Evolutionary conservation across 1,140 invertebrate genomes (phyloP), one percentile per base, ranked within the genome.

Genomic region (Episyrphus balteatus): DNA sequence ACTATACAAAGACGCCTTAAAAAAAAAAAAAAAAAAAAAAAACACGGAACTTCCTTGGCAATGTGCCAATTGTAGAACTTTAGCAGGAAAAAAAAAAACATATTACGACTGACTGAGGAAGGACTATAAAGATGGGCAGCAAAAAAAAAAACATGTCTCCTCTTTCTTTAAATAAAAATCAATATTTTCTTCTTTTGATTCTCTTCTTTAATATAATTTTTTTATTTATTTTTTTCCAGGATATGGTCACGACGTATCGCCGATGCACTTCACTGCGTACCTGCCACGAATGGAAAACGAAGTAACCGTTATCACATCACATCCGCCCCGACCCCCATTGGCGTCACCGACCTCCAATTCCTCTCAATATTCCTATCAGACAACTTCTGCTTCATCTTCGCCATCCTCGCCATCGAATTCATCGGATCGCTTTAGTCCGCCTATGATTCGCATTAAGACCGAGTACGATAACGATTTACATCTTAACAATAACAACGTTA

Each of bases 211-310:
- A 36, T 36, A 5, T 15, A 6, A 34, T 26, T 31, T 47, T 33
- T 38, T 36, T 46, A 12, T 41, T 13, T 38, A 19, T 6, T 32
- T 7, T 7, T 17, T 55, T 61, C 6, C 70, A 79, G 76, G 76
- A 54, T 78, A 77, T 61, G 75, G 74, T 54, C 75, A 76, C 53
- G 76, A 79, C 59, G 67, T 76, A 59, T 75, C 77, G 59, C 75
- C 75, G 63, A 72, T 76, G 56, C 75, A 78, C 58, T 77, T 77
- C 64, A 78, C 76, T 53, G 76, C 76, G 52, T 77, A 77, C 69
- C 70, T 77, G 58, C 76, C 76, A 50, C 52, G 67, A 48, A 62
- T 69, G 53, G 69, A 71, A 50, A 62, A 61, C 52, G 75, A 76
- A 66, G 73, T 76, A 62, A 73, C 71, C 56, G 66, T 71, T 51